A percentile compares a stretch with the other conserved stretches of the same genome.
These are phyloP conservation scores for Phainopepla nitens DNA, from an alignment of 2,113 vertebrate genomes.

Conservation along the genomic window DNA sequence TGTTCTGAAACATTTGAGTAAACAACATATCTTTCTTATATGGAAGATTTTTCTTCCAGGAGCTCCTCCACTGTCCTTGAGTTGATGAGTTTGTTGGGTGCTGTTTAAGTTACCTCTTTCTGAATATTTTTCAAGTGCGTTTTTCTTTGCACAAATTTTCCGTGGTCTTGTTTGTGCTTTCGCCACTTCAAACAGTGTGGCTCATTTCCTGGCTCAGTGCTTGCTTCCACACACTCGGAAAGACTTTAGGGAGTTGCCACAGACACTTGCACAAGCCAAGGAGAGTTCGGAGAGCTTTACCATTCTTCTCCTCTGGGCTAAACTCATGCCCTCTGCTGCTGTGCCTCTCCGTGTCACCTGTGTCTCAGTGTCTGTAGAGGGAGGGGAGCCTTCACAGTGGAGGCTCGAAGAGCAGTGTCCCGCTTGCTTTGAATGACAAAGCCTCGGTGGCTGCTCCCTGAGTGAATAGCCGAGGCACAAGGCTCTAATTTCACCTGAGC, in stretches of 20 bases:
- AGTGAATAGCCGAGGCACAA: background rate
- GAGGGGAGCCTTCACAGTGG: background rate
- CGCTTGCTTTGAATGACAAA: background rate
- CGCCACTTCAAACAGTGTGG: background rate
- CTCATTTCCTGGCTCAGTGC: background rate
- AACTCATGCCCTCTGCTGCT: background rate
- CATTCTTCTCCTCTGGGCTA: background rate
- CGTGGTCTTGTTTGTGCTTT: background rate
- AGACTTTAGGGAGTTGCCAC: background rate
- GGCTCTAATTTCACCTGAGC: background rate
- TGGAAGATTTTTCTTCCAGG: background rate
- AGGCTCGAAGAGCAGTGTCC: background rate
- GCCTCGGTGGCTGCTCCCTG: background rate
- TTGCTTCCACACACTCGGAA: background rate
- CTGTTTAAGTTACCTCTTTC: background rate
- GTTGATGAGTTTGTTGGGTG: background rate
- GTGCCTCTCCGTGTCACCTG: background rate
- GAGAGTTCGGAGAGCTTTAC: background rate
- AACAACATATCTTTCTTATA: background rate
- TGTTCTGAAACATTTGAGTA: slow-evolving; percentile 11
- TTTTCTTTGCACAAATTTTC: background rate
- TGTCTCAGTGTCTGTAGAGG: background rate
- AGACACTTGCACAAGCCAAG: background rate
- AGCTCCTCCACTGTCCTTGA: background rate
- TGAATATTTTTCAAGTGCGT: background rate